Evolutionary conservation across 2,888 invertebrate genomes (phyloP), one percentile per base, ranked within the genome.

Genomic region (Tipula vernalis): DNA sequence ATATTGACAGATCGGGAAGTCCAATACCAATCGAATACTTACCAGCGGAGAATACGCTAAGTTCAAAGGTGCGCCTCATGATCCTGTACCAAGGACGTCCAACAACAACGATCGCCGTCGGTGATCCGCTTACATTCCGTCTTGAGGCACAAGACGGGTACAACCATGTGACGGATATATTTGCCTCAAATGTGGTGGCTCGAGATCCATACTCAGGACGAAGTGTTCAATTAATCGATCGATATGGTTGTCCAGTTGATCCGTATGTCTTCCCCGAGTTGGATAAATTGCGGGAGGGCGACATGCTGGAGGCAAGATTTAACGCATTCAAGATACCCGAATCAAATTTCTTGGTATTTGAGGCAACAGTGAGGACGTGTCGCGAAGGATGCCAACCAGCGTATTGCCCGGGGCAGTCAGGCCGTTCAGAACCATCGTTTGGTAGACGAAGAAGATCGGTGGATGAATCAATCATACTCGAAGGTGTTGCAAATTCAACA

Each of bases 241-340:
- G 97, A 92, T 95, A 95, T 89, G 98, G 98, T 47, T 98, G 98
- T 89, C 98, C 98, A 0, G 96, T 98, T 0, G 97, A 98, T 91
- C 96, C 96, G 18, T 97, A 96, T 90, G 97, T 98, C 0, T 98
- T 98, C 93, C 98, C 98, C 0, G 97, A 97, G 90, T 91, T 98
- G 88, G 97, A 97, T 90, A 95, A 96, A 89, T 94, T 97, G 0
- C 94, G 98, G 36, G 96, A 94, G 89, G 96, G 97, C 0, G 97
- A 97, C 90, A 97, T 96, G 3, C 92, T 98, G 86, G 97, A 98
- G 92, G 97, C 98, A 0, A 94, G 97, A 89, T 98, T 98, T 91
- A 97, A 98, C 91, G 98, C 98, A 0, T 98, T 98, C 90, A 98
- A 98, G 92, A 97, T 98, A 88, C 98, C 98, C 0, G 98, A 98